Percentiles rank a stretch among this genome's conserved stretches.
phyloP scores from a whole-genome alignment of 2,113 vertebrate genomes.

The Anthoscopus minutus region DNA sequence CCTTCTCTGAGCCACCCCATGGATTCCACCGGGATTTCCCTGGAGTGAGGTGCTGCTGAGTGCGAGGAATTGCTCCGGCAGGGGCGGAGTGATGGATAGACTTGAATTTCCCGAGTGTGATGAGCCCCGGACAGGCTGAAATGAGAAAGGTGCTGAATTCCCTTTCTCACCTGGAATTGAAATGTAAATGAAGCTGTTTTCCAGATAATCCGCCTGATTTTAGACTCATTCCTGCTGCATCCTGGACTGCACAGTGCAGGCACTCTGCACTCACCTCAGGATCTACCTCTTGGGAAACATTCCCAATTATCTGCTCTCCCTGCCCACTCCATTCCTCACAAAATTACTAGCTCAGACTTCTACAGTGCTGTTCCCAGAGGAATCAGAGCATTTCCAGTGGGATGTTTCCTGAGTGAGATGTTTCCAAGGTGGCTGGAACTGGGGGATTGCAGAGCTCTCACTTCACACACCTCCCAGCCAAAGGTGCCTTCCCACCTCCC shows the following conservation, averaged over 20 bases:
- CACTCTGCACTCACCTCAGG: neutral
- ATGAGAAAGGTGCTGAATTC: neutral
- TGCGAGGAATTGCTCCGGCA: neutral
- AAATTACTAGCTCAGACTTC: neutral
- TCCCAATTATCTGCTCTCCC: neutral
- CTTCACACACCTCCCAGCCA: neutral
- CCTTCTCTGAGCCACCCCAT: neutral
- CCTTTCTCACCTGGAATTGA: conserved; percentile 6
- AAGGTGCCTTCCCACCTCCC: neutral
- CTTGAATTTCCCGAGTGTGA: neutral
- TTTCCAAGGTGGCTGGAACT: neutral
- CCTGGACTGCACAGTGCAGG: neutral
- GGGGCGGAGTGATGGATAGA: neutral
- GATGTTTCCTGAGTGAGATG: neutral
- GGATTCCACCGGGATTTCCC: neutral
- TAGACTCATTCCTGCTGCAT: neutral
- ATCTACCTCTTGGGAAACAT: neutral
- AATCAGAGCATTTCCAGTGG: neutral
- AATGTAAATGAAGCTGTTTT: conserved; percentile 1
- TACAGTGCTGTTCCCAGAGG: neutral
- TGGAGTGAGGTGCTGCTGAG: neutral
- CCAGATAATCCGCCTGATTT: neutral
- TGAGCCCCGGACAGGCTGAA: neutral
- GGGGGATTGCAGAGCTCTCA: neutral
- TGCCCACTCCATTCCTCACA: neutral